Evolutionary conservation across 2,113 vertebrate species (phyloP), one percentile per base, ranked within the genome.

Genomic region (Herpailurus yagouaroundi): DNA sequence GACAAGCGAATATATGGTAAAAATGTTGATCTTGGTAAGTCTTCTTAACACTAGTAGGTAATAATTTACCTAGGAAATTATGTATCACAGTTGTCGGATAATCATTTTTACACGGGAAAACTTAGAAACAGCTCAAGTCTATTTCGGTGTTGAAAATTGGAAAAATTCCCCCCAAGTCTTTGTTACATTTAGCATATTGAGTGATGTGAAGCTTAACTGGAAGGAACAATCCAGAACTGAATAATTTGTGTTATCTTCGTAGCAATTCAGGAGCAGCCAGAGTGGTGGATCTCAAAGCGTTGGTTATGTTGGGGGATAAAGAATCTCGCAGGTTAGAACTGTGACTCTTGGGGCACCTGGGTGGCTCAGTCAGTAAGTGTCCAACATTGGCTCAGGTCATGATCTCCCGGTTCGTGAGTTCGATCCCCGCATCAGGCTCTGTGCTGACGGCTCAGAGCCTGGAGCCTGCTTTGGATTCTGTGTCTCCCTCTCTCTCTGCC

Each of bases 1-100:
- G 71, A 94, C 36, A 94, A 96, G 38, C 7, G 89, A 96, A 91
- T 71, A 64, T 41, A n/a, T 82, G 52, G 13, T 57, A 76, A 66
- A 18, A 71, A 4, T 84, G 36, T 85, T 86, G 50, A 68, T 89
- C n/a, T 86, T 94, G 33, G 6, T 71, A 77, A 63, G 15, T 71
- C 33, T 89, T 97, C 82, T 80, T 55, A 63, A 93, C 7, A 33
- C 7, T 81, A 50, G 57, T 83, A 84, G 21, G 27, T 68, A 82
- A 80, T 93, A 91, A 71, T 89, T 95, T 89, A 68, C 31, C 19
- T 31, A 87, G 41, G 87, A 71, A 93, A 94, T 93, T 76, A 95
- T 57, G 41, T 76, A 25, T 84, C 69, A 48, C 4, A 84, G 5
- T 85, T 91, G n/a, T 94, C n/a, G 57, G 66, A 81, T 73, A 86